These are phyloP conservation scores for Drosophila nr. fundita DNA, from an alignment of 2,888 invertebrate genomes.

Conservation along the genomic window DNA sequence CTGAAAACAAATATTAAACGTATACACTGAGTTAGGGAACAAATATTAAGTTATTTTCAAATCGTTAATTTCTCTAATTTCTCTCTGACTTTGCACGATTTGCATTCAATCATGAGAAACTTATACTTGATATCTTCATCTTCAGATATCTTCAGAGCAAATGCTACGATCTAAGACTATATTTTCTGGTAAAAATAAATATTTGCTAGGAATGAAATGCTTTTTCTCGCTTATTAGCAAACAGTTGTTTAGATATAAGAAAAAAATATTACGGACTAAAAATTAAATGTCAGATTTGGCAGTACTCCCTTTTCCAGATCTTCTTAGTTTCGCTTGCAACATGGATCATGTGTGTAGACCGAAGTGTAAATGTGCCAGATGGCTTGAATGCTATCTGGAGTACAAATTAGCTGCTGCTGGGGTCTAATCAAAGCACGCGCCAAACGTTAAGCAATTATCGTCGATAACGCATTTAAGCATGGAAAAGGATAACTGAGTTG, in stretches of 20 bases:
- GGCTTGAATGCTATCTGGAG: not conserved
- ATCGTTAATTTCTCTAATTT: not conserved
- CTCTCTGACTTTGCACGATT: not conserved
- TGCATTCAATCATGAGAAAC: not conserved
- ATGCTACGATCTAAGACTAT: not conserved
- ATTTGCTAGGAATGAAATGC: not conserved
- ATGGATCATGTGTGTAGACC: not conserved
- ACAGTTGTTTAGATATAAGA: not conserved
- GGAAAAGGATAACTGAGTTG: slow-evolving; percentile 12
- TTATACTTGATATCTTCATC: not conserved
- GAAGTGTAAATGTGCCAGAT: slow-evolving; percentile 1
- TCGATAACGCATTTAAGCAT: slow-evolving; percentile 63
- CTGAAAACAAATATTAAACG: not conserved
- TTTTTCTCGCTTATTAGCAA: not conserved
- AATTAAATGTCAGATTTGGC: not conserved
- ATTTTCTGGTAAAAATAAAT: not conserved
- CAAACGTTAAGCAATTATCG: slow-evolving; percentile 68
- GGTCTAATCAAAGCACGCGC: slow-evolving; percentile 60
- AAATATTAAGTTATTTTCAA: not conserved
- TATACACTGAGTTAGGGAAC: not conserved
- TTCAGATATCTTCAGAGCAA: not conserved
- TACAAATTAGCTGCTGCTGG: not conserved
- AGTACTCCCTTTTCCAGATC: not conserved
- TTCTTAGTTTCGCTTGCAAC: not conserved
- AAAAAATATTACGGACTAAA: not conserved